Base-by-base conservation (phyloP, 2,113 vertebrate genomes). In the Rhipidura dahli region DNA sequence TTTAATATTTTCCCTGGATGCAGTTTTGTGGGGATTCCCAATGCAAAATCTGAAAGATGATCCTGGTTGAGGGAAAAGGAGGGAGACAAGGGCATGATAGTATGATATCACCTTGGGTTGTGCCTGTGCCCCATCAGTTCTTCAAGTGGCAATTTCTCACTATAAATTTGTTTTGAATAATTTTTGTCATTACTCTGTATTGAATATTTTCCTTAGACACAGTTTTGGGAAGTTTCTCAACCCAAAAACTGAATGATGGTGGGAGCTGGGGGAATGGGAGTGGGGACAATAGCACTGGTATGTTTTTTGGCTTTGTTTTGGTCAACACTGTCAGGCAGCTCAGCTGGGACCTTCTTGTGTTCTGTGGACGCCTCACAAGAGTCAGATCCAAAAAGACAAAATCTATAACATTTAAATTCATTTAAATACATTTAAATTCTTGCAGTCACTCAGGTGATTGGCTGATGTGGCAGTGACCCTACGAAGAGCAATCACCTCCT, bases 81-180 rank as follows among this genome's bases (percentile, higher is more conserved):
- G 12, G 1, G 14, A 59, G 28, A 42, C 26, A 47, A 42, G 4
- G 20, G 7, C 37, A 13, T 45, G 30, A 35, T 40, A 26, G 4
- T 35, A 6, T n/a, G 16, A 27, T 69, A 61, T 64, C 47, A 91
- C 54, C 50, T 92, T 89, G 68, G 76, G 21, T 72, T 83, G 49
- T 68, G 28, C 66, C 42, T 50, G 65, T 88, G 31, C 28, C 51
- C 16, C 47, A 42, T 49, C 59, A 40, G 40, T 39, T 93, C 56
- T 91, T 79, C 16, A 26, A 45, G 44, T 56, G 83, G 57, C 69
- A 82, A 94, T 79, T 90, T 71, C 68, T 94, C 68, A 45, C 57
- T 68, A 61, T 94, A 93, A 92, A 92, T 97, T 93, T 60, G 59
- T 71, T 94, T 91, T 88, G 53, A 91, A 90, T 95, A 93, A 35